phyloP scores from a whole-genome alignment of 2,888 invertebrate genomes.

The Ochropleura plecta region DNA sequence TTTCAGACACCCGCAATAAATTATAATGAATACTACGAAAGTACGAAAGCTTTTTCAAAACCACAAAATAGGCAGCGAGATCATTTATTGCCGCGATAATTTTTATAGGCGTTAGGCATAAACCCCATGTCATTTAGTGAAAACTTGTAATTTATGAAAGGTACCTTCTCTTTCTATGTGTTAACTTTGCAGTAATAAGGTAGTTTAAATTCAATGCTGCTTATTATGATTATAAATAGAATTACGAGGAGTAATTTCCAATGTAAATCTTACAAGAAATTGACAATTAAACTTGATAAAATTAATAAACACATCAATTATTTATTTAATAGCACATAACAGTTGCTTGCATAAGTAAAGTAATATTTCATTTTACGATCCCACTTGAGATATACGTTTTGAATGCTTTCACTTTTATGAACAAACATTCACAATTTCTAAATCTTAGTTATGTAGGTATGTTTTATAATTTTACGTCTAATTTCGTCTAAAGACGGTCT shows the following conservation, averaged over 20 bases:
- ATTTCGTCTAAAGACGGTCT: constrained; percentile 42
- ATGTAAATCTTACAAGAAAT: constrained; percentile 42
- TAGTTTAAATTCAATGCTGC: constrained; percentile 37
- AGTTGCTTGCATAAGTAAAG: constrained; percentile 52
- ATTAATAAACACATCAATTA: constrained; percentile 44
- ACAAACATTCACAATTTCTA: constrained; percentile 71
- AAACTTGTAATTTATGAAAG: constrained; percentile 21
- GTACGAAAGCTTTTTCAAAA: background rate
- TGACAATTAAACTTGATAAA: constrained; percentile 36
- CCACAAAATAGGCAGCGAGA: constrained; percentile 1
- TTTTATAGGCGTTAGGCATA: constrained; percentile 38
- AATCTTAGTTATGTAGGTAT: constrained; percentile 48
- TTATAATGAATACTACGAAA: background rate
- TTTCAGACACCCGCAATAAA: background rate
- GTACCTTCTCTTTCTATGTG: constrained; percentile 16
- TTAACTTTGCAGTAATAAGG: constrained; percentile 19
- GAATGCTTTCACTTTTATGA: constrained; percentile 73
- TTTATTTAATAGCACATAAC: constrained; percentile 31
- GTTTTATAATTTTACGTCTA: constrained; percentile 56
- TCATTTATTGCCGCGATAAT: constrained; percentile 39
- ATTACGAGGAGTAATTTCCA: constrained; percentile 47
- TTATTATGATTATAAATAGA: constrained; percentile 18
- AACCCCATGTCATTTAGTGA: constrained; percentile 1
- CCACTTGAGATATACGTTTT: constrained; percentile 58
- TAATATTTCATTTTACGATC: constrained; percentile 56